Evolutionary conservation across 2,113 vertebrate genomes (phyloP), one percentile per base, ranked within the genome.

Genomic region (Cepphus grylle): DNA sequence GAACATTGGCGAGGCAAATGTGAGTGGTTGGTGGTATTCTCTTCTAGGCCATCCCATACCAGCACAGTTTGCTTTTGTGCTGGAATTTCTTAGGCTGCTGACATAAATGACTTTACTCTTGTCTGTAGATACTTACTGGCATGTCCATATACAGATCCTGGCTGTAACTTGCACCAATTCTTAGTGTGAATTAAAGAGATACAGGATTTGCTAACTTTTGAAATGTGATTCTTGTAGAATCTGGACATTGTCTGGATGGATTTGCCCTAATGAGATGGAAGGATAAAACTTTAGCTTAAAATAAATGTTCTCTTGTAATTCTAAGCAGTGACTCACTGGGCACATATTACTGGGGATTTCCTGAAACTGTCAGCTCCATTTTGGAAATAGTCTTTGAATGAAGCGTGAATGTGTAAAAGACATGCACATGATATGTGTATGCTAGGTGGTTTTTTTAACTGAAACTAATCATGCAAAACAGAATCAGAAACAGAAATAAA

Each of bases 321-420:
- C 43, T 59, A 72, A 82, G 55, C 59, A 78, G 36, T 96, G 89
- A 96, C 63, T 96, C 88, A 96, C 47, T 93, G n/a, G 72, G 80
- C 59, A 84, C 36, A 4, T n/a, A 12, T 8, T 45, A 11, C 18
- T 36, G 94, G 95, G 91, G 86, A 94, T 91, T 96, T 94, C 94
- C 89, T 94, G 77, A 67, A 71, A 15, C 55, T 5, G 8, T 36
- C 40, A 18, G 30, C 50, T 69, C 30, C 23, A n/a, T 63, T 56
- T 62, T 27, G 30, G 58, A 81, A 90, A 32, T 15, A 5, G 14
- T 22, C 62, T 72, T 72, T 86, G 72, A 56, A 27, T 40, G 16
- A 34, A 9, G 4, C 2, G 3, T 56, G 30, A 86, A 15, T 17
- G 4, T 30, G 11, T 81, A 17, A 81, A 56, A 59, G 49, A 38